phyloP scores from a whole-genome alignment of 1,140 invertebrate genomes.

The Papilio glaucus region DNA sequence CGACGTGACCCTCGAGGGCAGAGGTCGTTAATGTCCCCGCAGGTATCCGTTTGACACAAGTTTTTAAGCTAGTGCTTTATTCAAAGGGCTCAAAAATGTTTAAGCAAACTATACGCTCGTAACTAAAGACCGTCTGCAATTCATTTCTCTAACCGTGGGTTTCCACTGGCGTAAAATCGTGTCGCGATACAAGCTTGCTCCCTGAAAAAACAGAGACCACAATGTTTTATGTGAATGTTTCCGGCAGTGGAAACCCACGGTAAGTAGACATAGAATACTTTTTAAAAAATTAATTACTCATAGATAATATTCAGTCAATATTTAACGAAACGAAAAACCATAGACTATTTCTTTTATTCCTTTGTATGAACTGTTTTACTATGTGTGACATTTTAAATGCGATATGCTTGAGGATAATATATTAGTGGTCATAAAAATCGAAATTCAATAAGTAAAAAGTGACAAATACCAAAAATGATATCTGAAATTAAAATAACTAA shows the following conservation, averaged over 20 bases:
- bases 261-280: too few relatives aligned
- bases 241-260: too few relatives aligned
- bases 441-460: not conserved
- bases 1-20: too few relatives aligned
- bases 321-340: not conserved
- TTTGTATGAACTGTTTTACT: not conserved
- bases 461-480: slow-evolving; percentile 7
- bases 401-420: not conserved
- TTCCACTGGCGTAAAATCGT: too few relatives aligned
- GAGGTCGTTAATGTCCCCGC: too few relatives aligned
- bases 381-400: not conserved
- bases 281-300: not conserved
- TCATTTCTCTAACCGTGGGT: too few relatives aligned
- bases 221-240: too few relatives aligned
- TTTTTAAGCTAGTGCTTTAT: not conserved
- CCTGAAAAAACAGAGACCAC: too few relatives aligned
- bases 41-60: not conserved
- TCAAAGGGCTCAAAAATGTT: slow-evolving; percentile 5
- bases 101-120: not conserved
- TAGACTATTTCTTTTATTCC: not conserved
- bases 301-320: not conserved
- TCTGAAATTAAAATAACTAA: not conserved
- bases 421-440: not conserved
- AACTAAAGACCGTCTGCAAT: not conserved
- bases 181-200: too few relatives aligned